These are phyloP conservation scores for Eupithecia exiguata DNA, from an alignment of 2,888 invertebrate genomes.

Conservation along the genomic window DNA sequence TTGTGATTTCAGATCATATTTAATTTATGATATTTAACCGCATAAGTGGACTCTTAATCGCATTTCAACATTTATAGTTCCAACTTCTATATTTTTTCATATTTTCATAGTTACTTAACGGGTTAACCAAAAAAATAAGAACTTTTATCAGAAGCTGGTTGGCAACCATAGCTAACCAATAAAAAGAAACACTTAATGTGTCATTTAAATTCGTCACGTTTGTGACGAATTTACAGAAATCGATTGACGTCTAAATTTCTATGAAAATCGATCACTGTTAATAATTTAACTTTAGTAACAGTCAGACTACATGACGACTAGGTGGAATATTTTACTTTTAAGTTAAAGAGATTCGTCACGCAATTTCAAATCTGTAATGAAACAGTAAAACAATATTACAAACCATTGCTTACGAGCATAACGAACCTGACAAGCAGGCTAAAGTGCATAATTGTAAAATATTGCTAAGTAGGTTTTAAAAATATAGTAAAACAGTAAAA, in stretches of 20 bases:
- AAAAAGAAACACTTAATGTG: neutral
- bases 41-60: neutral
- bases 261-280: constrained; percentile 10
- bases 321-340: neutral
- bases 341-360: neutral
- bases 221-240: neutral
- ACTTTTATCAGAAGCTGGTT: neutral
- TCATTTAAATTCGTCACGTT: neutral
- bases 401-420: neutral
- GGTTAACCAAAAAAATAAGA: neutral
- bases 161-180: neutral
- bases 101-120: neutral
- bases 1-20: neutral
- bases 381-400: neutral
- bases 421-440: neutral
- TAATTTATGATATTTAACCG: neutral
- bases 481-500: no score
- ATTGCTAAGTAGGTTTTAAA: neutral
- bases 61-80: neutral
- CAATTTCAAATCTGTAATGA: neutral
- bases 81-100: neutral
- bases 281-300: constrained; percentile 16
- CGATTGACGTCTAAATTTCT: constrained; percentile 11
- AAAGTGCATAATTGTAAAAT: neutral
- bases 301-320: constrained; percentile 1